These are phyloP conservation scores for Microplitis deprimator DNA, from an alignment of 2,888 invertebrate species.

Conservation along the genomic window DNA sequence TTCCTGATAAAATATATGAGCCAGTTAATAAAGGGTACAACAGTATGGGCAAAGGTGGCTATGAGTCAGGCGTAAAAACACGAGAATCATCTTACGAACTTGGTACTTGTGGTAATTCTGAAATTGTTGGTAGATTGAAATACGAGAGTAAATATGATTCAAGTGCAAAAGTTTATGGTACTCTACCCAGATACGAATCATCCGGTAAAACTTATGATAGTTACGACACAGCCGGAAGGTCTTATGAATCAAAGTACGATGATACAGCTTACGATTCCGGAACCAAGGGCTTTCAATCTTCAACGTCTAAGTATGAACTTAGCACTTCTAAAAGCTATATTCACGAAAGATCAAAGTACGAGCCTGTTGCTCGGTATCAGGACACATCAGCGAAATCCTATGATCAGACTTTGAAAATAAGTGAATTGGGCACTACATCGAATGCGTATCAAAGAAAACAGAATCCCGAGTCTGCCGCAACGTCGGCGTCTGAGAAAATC, in stretches of 20 bases:
- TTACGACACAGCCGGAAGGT: constrained; percentile 54
- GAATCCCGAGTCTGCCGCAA: constrained; percentile 46
- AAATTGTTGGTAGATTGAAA: constrained; percentile 50
- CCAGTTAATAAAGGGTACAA: constrained; percentile 65
- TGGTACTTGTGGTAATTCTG: constrained; percentile 55
- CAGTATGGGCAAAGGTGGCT: constrained; percentile 50
- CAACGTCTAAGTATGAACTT: constrained; percentile 64
- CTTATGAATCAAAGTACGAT: constrained; percentile 53
- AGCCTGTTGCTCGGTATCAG: constrained; percentile 60
- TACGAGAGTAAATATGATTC: constrained; percentile 63
- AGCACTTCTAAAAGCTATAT: constrained; percentile 67
- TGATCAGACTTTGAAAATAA: constrained; percentile 68
- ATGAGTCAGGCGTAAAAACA: constrained; percentile 69
- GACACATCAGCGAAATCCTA: constrained; percentile 62
- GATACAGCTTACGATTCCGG: constrained; percentile 54
- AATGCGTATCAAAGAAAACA: constrained; percentile 59
- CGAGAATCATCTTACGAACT: constrained; percentile 67
- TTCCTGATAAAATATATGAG: constrained; percentile 63
- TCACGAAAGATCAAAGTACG: constrained; percentile 63
- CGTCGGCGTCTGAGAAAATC: constrained; percentile 60
- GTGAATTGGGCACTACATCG: constrained; percentile 59
- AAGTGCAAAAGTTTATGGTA: constrained; percentile 66
- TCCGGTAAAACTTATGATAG: constrained; percentile 53
- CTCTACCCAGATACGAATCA: constrained; percentile 64
- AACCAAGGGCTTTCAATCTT: constrained; percentile 54